Evolutionary conservation across 2,113 vertebrate species (phyloP).

Genomic region (Myotis davidii): DNA sequence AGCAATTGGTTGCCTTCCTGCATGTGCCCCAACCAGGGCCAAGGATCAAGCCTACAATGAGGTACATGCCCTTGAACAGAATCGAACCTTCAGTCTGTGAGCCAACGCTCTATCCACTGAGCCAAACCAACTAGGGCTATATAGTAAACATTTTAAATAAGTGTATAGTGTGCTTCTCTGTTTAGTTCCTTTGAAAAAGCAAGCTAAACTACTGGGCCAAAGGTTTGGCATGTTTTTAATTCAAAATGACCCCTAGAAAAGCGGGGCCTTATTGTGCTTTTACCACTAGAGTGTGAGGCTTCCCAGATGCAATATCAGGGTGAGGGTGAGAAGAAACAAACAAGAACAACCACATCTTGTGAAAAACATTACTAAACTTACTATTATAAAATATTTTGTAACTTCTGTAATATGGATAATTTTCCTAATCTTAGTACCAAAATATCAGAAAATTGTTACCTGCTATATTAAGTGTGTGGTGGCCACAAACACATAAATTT

Average conservation of each 20-base stretch:
- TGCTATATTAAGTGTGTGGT: neutral
- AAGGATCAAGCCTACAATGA: too few species aligned
- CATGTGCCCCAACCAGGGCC: too few species aligned
- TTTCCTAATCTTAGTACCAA: neutral
- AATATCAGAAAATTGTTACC: neutral
- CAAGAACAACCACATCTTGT: neutral
- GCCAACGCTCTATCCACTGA: too few species aligned
- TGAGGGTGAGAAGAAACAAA: neutral
- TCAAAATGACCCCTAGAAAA: neutral
- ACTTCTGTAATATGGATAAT: neutral
- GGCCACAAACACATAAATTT: neutral
- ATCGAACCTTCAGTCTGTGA: too few species aligned
- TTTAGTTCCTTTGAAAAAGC: neutral
- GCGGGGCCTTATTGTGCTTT: neutral
- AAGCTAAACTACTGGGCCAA: neutral
- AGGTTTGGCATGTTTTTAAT: neutral
- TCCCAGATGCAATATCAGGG: neutral
- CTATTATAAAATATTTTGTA: neutral
- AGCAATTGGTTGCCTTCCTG: too few species aligned
- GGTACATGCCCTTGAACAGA: too few species aligned
- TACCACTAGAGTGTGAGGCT: neutral
- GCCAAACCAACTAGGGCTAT: too few species aligned
- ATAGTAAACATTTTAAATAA: neutral
- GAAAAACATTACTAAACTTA: neutral
- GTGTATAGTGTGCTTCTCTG: neutral